Evolutionary conservation across 2,113 vertebrate genomes (phyloP).

Genomic region (Mionectes macconnelli): DNA sequence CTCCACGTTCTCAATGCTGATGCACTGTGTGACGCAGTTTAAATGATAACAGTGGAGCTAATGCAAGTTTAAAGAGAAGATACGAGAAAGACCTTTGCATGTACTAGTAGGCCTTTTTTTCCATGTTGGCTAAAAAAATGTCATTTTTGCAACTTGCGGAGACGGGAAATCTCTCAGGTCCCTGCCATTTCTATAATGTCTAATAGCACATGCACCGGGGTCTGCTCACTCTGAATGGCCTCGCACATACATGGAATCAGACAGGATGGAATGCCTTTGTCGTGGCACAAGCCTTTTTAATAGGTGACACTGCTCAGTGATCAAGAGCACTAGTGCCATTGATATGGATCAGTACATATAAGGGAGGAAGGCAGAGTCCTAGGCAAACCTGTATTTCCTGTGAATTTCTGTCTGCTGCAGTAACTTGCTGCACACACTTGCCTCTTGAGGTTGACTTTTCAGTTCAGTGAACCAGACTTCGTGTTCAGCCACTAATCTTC

Average conservation of each 20-base stretch:
- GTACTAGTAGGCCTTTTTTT: background rate
- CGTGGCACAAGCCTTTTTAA: background rate
- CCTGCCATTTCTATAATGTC: background rate
- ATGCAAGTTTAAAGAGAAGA: background rate
- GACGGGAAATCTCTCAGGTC: background rate
- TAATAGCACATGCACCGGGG: background rate
- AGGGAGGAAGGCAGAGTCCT: background rate
- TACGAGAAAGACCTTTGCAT: background rate
- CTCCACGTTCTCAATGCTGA: background rate
- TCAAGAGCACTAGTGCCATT: background rate
- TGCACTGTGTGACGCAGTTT: background rate
- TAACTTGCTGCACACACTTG: background rate
- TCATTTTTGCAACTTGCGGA: background rate
- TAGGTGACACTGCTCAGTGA: background rate
- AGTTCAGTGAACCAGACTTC: background rate
- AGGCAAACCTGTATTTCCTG: background rate
- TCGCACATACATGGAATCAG: fast-evolving
- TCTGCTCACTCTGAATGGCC: background rate
- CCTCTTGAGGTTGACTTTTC: background rate
- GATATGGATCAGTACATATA: background rate
- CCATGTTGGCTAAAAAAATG: background rate
- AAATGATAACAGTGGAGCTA: background rate
- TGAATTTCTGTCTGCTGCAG: background rate
- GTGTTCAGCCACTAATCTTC: background rate
- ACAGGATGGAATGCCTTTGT: background rate